Conservation (phyloP, 2,113 vertebrate genomes). For the Mesoclemmys tuberculata region DNA sequence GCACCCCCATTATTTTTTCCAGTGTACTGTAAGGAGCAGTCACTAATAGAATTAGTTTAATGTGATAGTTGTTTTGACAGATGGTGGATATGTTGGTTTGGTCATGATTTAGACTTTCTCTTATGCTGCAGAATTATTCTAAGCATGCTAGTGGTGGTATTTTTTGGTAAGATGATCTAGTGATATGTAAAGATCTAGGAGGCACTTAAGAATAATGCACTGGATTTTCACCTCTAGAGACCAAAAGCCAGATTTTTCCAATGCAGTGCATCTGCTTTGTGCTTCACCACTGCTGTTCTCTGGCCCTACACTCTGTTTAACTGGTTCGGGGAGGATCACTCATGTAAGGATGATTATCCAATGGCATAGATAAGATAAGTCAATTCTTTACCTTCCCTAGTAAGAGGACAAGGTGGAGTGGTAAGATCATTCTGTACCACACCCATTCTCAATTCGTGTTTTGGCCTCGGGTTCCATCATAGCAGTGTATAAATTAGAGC, state of each 20-base stretch:
- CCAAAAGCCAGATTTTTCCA: not conserved
- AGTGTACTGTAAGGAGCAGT: fast-evolving
- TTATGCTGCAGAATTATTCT: not conserved
- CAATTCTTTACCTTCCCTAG: not conserved
- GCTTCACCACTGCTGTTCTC: not conserved
- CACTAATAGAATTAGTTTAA: not conserved
- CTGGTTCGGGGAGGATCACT: not conserved
- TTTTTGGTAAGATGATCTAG: not conserved
- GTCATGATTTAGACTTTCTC: not conserved
- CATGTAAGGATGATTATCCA: not conserved
- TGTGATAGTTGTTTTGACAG: not conserved
- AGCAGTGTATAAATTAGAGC: not conserved
- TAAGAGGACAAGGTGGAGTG: not conserved
- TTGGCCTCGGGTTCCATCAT: not conserved
- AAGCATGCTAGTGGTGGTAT: not conserved
- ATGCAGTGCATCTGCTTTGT: fast-evolving
- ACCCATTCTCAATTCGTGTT: not conserved
- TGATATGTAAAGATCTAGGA: not conserved
- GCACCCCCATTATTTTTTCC: fast-evolving
- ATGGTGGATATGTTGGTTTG: not conserved
- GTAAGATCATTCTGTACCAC: not conserved
- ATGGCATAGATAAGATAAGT: not conserved
- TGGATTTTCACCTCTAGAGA: not conserved
- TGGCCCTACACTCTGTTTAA: not conserved
- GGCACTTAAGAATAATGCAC: not conserved